These are phyloP conservation scores for Crenuchus spilurus DNA, from an alignment of 2,797 vertebrate species.

Conservation along the genomic window DNA sequence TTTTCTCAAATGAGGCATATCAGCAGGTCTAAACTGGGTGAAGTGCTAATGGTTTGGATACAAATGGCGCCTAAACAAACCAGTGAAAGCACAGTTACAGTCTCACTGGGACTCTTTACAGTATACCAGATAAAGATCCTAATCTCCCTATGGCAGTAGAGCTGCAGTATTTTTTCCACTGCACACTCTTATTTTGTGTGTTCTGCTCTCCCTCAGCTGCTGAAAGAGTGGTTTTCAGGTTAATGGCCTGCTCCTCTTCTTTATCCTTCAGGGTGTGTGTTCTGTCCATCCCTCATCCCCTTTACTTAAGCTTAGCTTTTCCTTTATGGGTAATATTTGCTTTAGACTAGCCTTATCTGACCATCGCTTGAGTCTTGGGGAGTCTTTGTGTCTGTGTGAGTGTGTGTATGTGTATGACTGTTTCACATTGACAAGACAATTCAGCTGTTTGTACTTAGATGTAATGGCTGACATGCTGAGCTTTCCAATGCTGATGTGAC, in stretches of 20 bases:
- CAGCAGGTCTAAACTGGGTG: neutral
- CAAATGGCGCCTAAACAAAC: neutral
- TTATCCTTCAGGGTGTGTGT: constrained; percentile 16
- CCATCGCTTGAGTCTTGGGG: constrained; percentile 60
- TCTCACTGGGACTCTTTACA: neutral
- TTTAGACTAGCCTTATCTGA: constrained; percentile 66
- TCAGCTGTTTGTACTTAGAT: neutral
- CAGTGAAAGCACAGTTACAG: neutral
- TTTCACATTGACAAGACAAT: neutral
- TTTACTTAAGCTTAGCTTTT: constrained; percentile 60
- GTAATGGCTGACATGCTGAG: too few relatives aligned
- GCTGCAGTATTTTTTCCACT: neutral
- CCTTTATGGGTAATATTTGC: constrained; percentile 81
- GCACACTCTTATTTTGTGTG: neutral
- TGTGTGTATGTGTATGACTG: constrained; percentile 8
- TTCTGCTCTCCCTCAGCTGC: neutral
- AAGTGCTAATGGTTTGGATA: constrained; percentile 26
- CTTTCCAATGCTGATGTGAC: too few relatives aligned
- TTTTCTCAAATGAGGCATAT: constrained; percentile 17
- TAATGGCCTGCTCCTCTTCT: constrained; percentile 25
- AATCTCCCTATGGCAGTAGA: neutral
- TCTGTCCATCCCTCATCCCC: constrained; percentile 44
- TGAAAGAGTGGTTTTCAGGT: constrained; percentile 3
- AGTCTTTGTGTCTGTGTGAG: constrained; percentile 30
- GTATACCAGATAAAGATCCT: neutral